Evolutionary conservation across 2,113 vertebrate species (phyloP).

Genomic region (Fukomys damarensis): DNA sequence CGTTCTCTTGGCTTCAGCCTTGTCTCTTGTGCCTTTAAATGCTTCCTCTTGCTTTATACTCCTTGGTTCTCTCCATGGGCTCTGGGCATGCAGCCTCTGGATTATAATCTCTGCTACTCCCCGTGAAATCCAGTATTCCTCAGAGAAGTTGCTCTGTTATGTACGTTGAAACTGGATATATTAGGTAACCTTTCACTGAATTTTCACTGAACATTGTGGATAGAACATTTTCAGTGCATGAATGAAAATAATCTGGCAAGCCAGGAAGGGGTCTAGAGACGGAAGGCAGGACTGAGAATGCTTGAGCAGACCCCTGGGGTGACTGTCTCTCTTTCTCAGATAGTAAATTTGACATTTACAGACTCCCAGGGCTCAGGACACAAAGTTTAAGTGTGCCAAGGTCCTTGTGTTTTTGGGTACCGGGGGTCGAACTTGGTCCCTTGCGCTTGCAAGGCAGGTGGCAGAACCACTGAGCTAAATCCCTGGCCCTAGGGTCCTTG

Average conservation of each 20-base stretch:
- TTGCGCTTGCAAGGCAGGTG: too few species aligned
- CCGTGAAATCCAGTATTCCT: not conserved
- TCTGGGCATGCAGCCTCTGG: too few species aligned
- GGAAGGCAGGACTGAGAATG: constrained; percentile 16
- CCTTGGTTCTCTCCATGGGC: not conserved
- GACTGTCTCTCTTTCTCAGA: not conserved
- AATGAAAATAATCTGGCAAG: not conserved
- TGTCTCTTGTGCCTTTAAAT: not conserved
- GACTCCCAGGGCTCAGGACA: too few species aligned
- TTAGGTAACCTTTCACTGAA: not conserved
- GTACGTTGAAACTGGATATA: not conserved
- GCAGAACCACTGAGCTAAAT: too few species aligned
- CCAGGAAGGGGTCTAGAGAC: not conserved
- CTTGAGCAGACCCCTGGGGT: not conserved
- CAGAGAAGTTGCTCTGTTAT: not conserved
- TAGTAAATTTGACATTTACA: constrained; percentile 11
- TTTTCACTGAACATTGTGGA: not conserved
- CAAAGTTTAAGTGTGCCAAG: not conserved
- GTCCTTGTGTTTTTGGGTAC: too few species aligned
- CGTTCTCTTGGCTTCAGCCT: not conserved
- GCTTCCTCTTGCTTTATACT: not conserved
- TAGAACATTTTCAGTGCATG: not conserved
- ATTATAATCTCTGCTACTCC: not conserved
- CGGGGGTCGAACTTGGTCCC: too few species aligned
- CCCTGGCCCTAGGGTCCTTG: too few species aligned